Base-by-base conservation (phyloP, 2,113 vertebrate species). In the Syngnathus scovelli region DNA sequence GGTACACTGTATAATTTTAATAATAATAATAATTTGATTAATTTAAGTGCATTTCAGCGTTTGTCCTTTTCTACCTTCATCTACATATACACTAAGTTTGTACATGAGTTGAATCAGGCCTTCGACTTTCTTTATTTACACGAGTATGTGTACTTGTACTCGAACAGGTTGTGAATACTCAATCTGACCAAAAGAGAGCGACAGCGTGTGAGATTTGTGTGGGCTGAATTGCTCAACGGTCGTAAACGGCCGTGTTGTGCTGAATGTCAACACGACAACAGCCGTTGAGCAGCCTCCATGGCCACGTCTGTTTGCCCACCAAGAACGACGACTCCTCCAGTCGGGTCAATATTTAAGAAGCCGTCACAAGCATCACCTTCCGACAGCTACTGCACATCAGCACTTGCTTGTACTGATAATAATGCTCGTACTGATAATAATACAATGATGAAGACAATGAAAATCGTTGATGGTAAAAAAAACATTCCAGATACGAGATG, bases 261-360 rank as follows among this genome's bases (percentile, higher is more conserved):
- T 78, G 64, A 87, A 84, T 56, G 87, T 75, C 85, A 90, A 90
- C 83, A 89, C n/a, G 72, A 81, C 74, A 82, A 66, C 74, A 77
- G 82, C 83, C 70, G 80, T 65, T 75, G 68, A 81, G 75, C 83
- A 81, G 85, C 72, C 68, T 58, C 67, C 4, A 16, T 46, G 67
- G 49, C 74, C 10, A 18, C 49, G 61, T 77, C 51, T 88, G 88
- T 91, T 91, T 90, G 78, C 80, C 51, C 67, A 69, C 55, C 44
- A 72, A 74, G 70, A 77, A 59, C 56, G 74, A 71, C 69, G 13
- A 43, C 52, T 13, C 46, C 58, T 67, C 44, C 23, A 41, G 36
- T 36, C 52, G 0, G 52, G n/a, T 46, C n/a, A 63, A 7, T n/a
- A 37, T 3, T 15, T 49, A 37, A 18, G 1, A 52, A 23, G 39